Evolutionary conservation across 2,888 invertebrate genomes (phyloP).

Genomic region (Hydroisotoma schaefferi): DNA sequence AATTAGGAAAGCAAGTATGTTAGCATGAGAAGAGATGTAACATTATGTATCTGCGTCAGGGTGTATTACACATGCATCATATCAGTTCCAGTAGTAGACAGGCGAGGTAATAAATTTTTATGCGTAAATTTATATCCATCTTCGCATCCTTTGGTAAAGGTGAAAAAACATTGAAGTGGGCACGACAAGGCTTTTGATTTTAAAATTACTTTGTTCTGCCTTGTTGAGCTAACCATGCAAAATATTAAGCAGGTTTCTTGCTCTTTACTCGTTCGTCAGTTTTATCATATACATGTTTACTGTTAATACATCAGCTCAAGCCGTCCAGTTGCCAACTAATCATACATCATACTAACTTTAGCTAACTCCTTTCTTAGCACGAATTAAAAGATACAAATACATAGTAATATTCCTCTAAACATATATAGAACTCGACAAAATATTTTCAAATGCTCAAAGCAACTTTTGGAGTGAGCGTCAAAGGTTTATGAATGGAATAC

Average conservation of each 20-base stretch:
- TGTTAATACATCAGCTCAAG: not conserved
- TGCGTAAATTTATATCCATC: slow-evolving; percentile 28
- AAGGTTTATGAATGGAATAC: too few relatives aligned
- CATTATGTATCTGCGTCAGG: slow-evolving; percentile 7
- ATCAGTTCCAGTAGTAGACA: slow-evolving; percentile 42
- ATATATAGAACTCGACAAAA: too few relatives aligned
- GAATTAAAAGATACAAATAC: too few relatives aligned
- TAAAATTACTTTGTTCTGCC: slow-evolving; percentile 14
- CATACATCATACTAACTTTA: too few relatives aligned
- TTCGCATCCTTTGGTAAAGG: slow-evolving; percentile 14
- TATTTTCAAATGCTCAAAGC: too few relatives aligned
- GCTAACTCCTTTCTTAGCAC: too few relatives aligned
- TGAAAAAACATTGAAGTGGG: slow-evolving; percentile 8
- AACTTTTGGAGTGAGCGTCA: too few relatives aligned
- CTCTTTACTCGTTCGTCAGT: not conserved
- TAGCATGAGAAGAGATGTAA: slow-evolving; percentile 2
- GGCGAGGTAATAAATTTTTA: slow-evolving; percentile 47
- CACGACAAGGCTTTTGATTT: slow-evolving; percentile 15
- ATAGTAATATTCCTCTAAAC: too few relatives aligned
- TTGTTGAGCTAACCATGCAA: not conserved
- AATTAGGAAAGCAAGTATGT: slow-evolving; percentile 12
- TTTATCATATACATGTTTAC: slow-evolving; percentile 7
- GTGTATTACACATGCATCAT: slow-evolving; percentile 15
- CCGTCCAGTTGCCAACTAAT: too few relatives aligned
- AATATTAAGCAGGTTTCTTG: too few relatives aligned